Percentiles rank a stretch among this genome's conserved stretches.
phyloP scores from a whole-genome alignment of 2,113 vertebrate species.

The Sigmodon hispidus region DNA sequence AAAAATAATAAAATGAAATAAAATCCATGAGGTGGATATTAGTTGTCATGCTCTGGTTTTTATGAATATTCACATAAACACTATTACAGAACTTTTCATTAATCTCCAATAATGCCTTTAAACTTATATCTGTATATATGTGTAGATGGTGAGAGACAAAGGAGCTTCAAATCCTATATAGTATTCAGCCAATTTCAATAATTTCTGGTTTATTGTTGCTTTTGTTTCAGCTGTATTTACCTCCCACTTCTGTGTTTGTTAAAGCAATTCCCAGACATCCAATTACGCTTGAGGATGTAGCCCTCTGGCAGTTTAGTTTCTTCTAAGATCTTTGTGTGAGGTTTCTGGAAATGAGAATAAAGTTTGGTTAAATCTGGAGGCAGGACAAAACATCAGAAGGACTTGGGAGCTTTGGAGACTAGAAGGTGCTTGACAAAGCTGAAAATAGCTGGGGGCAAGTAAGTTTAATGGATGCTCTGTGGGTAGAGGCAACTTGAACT shows the following conservation, averaged over 20 bases:
- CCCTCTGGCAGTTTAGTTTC: not conserved
- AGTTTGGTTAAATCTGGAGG: not conserved
- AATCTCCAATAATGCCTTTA: not conserved
- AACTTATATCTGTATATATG: not conserved
- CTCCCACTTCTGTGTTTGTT: not conserved
- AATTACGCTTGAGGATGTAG: not conserved
- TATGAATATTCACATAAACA: not conserved
- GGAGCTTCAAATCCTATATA: not conserved
- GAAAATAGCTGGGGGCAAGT: not conserved
- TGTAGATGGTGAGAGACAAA: not conserved
- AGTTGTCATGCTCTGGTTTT: not conserved
- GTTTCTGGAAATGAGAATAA: not conserved
- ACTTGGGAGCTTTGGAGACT: not conserved
- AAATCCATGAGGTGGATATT: not conserved
- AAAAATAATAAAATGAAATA: not conserved
- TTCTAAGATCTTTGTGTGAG: not conserved
- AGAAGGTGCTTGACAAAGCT: not conserved
- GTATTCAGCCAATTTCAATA: not conserved
- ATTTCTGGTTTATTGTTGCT: not conserved
- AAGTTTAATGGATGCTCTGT: too few relatives aligned
- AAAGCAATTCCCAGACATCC: slow-evolving; percentile 16
- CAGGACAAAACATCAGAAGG: not conserved
- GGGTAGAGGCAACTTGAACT: not conserved
- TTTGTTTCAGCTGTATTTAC: not conserved
- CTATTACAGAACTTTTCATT: not conserved